Percentiles rank a stretch among this genome's conserved stretches.
Conservation (phyloP, 1,140 invertebrate species). For the Maniola jurtina region DNA sequence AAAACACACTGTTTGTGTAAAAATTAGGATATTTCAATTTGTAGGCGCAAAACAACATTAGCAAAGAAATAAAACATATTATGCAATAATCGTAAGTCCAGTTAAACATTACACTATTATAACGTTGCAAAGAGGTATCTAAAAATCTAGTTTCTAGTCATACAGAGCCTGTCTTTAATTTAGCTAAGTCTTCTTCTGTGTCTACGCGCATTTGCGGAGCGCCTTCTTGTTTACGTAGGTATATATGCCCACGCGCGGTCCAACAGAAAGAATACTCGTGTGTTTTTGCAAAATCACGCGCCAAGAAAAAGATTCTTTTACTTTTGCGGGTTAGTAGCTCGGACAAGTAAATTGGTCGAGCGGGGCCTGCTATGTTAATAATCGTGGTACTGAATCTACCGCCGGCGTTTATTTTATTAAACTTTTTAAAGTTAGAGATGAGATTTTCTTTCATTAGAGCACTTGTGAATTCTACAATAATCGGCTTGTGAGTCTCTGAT, state of each 20-base stretch:
- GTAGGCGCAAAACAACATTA: not conserved
- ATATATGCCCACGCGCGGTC: conserved; percentile 15
- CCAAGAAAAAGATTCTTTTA: conserved; percentile 22
- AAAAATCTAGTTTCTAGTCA: conserved; percentile 3
- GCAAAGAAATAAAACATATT: not conserved
- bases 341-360: conserved; percentile 17
- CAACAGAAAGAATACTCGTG: conserved; percentile 18
- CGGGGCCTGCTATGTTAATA: conserved; percentile 13
- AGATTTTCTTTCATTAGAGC: conserved; percentile 19
- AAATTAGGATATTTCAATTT: not conserved
- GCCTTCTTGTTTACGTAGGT: too few relatives aligned
- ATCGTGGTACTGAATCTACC: conserved; percentile 14
- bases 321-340: conserved; percentile 14
- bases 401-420: conserved; percentile 16
- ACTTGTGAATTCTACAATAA: conserved; percentile 21
- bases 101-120: not conserved
- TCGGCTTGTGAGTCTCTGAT: conserved; percentile 16
- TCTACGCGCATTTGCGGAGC: too few relatives aligned
- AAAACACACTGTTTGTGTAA: not conserved
- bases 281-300: conserved; percentile 19
- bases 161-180: conserved; percentile 11
- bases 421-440: conserved; percentile 18
- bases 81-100: not conserved
- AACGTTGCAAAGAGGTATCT: not conserved
- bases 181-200: too few relatives aligned